Conservation (phyloP, 53 echinoderm and acorn worm species). For the Astropecten irregularis region DNA sequence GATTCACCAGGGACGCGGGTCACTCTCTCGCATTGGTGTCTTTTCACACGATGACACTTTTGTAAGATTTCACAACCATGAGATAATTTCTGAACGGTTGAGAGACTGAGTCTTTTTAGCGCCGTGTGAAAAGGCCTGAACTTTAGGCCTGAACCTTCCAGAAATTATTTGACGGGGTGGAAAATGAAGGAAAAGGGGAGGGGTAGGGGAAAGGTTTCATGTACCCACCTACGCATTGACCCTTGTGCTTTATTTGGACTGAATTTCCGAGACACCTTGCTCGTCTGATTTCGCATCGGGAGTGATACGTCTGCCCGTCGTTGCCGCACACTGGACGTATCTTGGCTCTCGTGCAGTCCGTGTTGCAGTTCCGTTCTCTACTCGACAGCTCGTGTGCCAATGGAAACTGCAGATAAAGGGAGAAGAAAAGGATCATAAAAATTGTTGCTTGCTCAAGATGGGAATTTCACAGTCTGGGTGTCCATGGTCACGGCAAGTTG, state of each 20-base stretch:
- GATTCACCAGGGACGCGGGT: too few relatives aligned
- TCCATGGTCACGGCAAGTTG: background rate
- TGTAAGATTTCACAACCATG: too few relatives aligned
- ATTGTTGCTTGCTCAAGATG: background rate
- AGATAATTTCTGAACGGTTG: too few relatives aligned
- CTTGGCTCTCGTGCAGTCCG: conserved; percentile 70
- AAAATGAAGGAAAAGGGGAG: too few relatives aligned
- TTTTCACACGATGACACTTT: too few relatives aligned
- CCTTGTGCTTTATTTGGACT: conserved; percentile 76
- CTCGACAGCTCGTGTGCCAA: conserved; percentile 46
- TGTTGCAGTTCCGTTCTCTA: conserved; percentile 54
- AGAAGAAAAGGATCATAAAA: background rate
- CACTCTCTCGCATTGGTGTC: too few relatives aligned
- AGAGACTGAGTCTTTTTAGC: too few relatives aligned
- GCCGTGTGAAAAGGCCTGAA: too few relatives aligned
- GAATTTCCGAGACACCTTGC: conserved; percentile 80
- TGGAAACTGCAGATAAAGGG: conserved; percentile 25
- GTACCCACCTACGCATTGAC: conserved; percentile 64
- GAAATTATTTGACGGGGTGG: too few relatives aligned
- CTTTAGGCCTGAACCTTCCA: too few relatives aligned
- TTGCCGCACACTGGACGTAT: conserved; percentile 80
- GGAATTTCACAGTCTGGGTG: background rate
- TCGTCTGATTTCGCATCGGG: conserved; percentile 83
- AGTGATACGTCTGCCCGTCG: conserved; percentile 89
- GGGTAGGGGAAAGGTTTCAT: too few relatives aligned